Evolutionary conservation across 2,113 vertebrate species (phyloP).

Genomic region (Copsychus sechellarum): DNA sequence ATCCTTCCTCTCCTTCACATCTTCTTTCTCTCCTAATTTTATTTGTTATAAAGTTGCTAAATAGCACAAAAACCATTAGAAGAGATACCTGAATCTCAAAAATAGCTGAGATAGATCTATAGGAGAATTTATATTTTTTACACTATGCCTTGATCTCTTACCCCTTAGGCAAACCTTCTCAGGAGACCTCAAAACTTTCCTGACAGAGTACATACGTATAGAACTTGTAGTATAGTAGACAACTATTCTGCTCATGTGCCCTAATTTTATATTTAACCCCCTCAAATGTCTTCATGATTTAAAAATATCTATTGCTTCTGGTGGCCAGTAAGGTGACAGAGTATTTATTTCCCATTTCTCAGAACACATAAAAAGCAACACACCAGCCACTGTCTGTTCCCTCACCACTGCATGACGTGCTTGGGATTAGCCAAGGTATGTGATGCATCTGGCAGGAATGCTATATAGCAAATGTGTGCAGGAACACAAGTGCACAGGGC

Average conservation of each 20-base stretch:
- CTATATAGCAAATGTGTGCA: background rate
- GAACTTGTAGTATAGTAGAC: background rate
- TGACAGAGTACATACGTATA: rapidly evolving
- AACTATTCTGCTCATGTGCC: background rate
- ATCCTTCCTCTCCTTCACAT: background rate
- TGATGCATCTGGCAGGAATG: background rate
- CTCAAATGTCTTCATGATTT: background rate
- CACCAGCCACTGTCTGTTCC: background rate
- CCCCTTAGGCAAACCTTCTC: background rate
- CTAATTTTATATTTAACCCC: background rate
- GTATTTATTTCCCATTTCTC: background rate
- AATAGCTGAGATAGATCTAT: background rate
- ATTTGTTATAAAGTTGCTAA: background rate
- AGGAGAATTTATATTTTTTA: background rate
- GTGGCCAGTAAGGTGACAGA: background rate
- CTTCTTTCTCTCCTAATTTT: background rate
- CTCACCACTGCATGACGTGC: background rate
- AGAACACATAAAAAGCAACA: background rate
- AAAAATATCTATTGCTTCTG: background rate
- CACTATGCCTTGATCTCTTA: background rate
- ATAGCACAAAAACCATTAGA: background rate
- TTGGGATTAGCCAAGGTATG: background rate
- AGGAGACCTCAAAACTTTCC: background rate
- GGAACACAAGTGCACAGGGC: background rate
- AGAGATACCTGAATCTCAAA: background rate